These are phyloP conservation scores for Drosophila parvula DNA, from an alignment of 1,140 invertebrate species.

Conservation along the genomic window DNA sequence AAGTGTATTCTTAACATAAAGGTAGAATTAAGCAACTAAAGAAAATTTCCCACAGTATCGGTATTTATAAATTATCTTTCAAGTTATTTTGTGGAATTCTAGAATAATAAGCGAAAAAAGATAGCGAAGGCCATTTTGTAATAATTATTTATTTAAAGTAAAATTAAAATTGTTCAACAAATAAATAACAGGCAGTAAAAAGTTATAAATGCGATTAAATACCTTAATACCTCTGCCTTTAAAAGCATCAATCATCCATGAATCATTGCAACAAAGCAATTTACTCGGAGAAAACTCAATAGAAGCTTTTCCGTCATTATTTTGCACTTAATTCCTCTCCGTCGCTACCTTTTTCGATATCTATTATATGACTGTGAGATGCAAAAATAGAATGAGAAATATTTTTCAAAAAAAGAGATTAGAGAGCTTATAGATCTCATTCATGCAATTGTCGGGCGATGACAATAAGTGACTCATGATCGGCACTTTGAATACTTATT, in stretches of 20 bases:
- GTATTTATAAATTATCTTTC: background rate
- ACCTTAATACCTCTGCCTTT: background rate
- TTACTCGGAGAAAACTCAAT: slow-evolving; percentile 17
- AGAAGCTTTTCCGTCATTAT: slow-evolving; percentile 27
- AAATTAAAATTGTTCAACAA: background rate
- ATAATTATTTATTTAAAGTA: too few species aligned
- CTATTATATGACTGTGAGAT: slow-evolving; percentile 27
- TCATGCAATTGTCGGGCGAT: slow-evolving; percentile 18
- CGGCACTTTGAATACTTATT: slow-evolving; percentile 3
- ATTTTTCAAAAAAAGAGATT: slow-evolving; percentile 32
- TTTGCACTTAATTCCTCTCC: slow-evolving; percentile 1
- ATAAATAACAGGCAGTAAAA: background rate
- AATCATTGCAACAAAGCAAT: slow-evolving; percentile 25
- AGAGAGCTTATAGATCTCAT: slow-evolving; percentile 6
- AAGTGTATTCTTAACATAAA: background rate
- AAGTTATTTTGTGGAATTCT: background rate
- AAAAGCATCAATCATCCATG: slow-evolving; percentile 19
- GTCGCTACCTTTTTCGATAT: background rate
- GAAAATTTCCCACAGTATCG: background rate
- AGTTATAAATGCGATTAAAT: background rate
- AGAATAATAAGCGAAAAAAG: background rate
- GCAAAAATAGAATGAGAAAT: slow-evolving; percentile 34
- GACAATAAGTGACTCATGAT: slow-evolving; percentile 13
- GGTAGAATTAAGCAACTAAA: too few species aligned
- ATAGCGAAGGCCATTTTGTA: background rate